A percentile compares a stretch with the other conserved stretches of the same genome.
Conservation (phyloP, 2,113 vertebrate genomes). For the Nibea coibor region DNA sequence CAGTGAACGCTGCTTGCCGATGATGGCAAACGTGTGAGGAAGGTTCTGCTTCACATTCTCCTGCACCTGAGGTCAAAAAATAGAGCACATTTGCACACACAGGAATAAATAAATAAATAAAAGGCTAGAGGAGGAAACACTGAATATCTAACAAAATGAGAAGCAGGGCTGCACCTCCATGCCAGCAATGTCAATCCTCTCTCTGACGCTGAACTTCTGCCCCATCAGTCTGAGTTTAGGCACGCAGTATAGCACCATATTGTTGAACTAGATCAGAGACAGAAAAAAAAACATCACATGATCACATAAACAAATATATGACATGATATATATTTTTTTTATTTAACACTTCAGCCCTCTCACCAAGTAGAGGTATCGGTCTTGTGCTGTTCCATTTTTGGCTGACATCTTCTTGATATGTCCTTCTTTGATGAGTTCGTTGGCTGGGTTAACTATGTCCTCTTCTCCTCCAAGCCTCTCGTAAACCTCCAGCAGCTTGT, state of each 20-base stretch:
- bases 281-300: not conserved
- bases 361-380: slow-evolving; percentile 96
- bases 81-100: not conserved
- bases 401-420: slow-evolving; percentile 97
- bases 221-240: slow-evolving; percentile 96
- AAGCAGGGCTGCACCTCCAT: slow-evolving; percentile 88
- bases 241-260: slow-evolving; percentile 97
- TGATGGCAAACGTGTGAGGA: slow-evolving; percentile 89
- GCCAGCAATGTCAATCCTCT: slow-evolving; percentile 95
- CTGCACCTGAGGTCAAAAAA: slow-evolving; percentile 87
- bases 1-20: slow-evolving; percentile 91
- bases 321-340: not conserved
- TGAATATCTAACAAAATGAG: not conserved
- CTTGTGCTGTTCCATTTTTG: slow-evolving; percentile 94
- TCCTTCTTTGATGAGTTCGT: slow-evolving; percentile 98
- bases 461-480: slow-evolving; percentile 95
- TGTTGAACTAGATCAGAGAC: slow-evolving; percentile 89
- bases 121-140: not conserved
- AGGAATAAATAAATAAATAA: not conserved
- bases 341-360: slow-evolving; percentile 56
- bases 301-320: not conserved
- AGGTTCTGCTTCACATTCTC: slow-evolving; percentile 90
- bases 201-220: slow-evolving; percentile 97
- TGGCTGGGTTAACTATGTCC: slow-evolving; percentile 97
- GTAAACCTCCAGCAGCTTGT: slow-evolving; percentile 96